These are phyloP conservation scores for Pungitius pungitius DNA, from an alignment of 2,113 vertebrate genomes.

Conservation along the genomic window DNA sequence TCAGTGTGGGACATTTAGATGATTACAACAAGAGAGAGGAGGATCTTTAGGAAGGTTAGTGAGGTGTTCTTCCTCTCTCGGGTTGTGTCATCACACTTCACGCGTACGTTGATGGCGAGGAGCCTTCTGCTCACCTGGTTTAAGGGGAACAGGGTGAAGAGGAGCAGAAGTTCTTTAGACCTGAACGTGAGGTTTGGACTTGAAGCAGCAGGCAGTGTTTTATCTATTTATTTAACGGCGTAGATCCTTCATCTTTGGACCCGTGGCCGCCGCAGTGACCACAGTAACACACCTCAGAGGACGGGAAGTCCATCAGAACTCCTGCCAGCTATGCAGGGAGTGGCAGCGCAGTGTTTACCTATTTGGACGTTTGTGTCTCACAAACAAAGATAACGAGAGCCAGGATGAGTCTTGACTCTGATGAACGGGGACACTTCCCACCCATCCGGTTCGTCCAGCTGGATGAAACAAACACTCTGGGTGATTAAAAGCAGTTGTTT, in stretches of 20 bases:
- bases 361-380: conserved; percentile 6
- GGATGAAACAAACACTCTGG: conserved; percentile 20
- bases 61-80: too few species aligned
- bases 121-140: too few species aligned
- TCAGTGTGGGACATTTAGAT: too few species aligned
- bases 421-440: conserved; percentile 34
- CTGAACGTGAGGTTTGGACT: not conserved
- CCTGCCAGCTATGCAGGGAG: not conserved
- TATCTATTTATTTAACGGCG: not conserved
- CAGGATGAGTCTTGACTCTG: conserved; percentile 22
- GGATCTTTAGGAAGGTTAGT: too few species aligned
- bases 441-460: conserved; percentile 38
- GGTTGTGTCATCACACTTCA: too few species aligned
- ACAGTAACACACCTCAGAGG: not conserved
- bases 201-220: not conserved
- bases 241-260: not conserved
- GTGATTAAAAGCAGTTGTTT: conserved; percentile 17
- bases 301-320: conserved; percentile 1
- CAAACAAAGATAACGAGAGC: conserved; percentile 21
- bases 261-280: not conserved
- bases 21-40: too few species aligned
- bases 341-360: not conserved
- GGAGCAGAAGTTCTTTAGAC: too few species aligned
- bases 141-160: too few species aligned
- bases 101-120: too few species aligned